Percentiles rank a stretch among this genome's conserved stretches.
phyloP scores from a whole-genome alignment of 2,888 invertebrate genomes.

The Eristalinus aeneus region DNA sequence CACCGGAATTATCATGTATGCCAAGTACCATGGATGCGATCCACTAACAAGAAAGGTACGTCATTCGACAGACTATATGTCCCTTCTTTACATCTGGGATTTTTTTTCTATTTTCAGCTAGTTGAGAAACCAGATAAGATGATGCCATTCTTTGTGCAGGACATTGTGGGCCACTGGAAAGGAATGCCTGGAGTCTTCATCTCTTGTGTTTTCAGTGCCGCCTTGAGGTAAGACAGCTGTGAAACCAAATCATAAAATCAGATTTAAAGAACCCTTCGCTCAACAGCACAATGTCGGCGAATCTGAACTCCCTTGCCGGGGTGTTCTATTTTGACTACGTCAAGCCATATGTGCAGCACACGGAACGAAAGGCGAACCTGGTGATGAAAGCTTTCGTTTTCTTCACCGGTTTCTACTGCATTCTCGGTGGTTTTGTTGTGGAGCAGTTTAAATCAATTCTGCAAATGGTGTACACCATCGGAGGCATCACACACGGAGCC shows the following conservation, averaged over 20 bases:
- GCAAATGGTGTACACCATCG: slow-evolving; percentile 78
- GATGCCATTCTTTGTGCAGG: slow-evolving; percentile 83
- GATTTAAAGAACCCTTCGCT: background rate
- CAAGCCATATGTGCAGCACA: slow-evolving; percentile 74
- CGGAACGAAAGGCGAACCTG: slow-evolving; percentile 79
- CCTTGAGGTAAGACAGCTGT: slow-evolving; percentile 79
- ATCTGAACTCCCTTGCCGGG: slow-evolving; percentile 81
- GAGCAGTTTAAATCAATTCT: slow-evolving; percentile 80
- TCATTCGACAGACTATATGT: background rate
- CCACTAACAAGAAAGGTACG: slow-evolving; percentile 82
- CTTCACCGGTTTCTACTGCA: slow-evolving; percentile 82
- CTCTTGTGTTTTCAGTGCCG: slow-evolving; percentile 84
- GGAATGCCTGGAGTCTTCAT: slow-evolving; percentile 85
- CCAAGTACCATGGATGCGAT: slow-evolving; percentile 84
- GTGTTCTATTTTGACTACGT: slow-evolving; percentile 82
- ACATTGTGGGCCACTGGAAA: slow-evolving; percentile 81
- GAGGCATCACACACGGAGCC: slow-evolving; percentile 82
- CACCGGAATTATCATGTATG: slow-evolving; percentile 83
- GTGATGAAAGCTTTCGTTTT: slow-evolving; percentile 79
- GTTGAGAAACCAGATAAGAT: slow-evolving; percentile 81
- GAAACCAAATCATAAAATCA: background rate
- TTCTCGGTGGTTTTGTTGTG: slow-evolving; percentile 80
- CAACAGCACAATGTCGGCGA: slow-evolving; percentile 81
- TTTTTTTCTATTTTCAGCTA: slow-evolving; percentile 72
- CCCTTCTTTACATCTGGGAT: slow-evolving; percentile 80